Base-by-base conservation (phyloP, 2,113 vertebrate genomes). In the Boleophthalmus pectinirostris region DNA sequence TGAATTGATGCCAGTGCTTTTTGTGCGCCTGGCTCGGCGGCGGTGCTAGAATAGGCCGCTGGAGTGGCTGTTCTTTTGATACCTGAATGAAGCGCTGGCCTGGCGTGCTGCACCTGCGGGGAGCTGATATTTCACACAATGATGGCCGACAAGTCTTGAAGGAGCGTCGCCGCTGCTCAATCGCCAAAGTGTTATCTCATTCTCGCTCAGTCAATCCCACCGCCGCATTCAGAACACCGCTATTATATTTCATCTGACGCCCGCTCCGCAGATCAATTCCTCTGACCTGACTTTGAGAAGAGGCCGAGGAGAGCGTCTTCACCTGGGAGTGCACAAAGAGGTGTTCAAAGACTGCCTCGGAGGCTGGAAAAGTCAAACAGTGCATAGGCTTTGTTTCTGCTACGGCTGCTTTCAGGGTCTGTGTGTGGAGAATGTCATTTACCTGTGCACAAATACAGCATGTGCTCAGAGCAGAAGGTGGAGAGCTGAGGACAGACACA, bases 1-100 rank as follows among this genome's bases (percentile, higher is more conserved):
- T 88, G 83, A 87, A 91, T 90, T 88, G 85, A 88, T 86, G 85
- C 87, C 77, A 79, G 82, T 85, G 88, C 87, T 89, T 88, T 92
- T 89, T 90, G 80, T 88, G 78, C 81, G 70, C 13, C 56, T 24
- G 21, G 74, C 76, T 86, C 49, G 74, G 77, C 80, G 63, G 68
- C 21, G 53, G 71, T 73, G 86, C 80, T 83, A 83, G 86, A 90
- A 86, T 75, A 83, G 81, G 80, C 63, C 65, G 81, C 25, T 85
- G 80, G 21, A 24, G 66, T 78, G 68, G 80, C 51, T 73, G 79
- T 78, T 89, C 85, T 86, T 89, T 86, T 92, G 82, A 92, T 89
- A 88, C 72, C 75, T 87, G 82, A 87, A 82, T 86, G 85, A 84
- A 47, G 60, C 24, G 10, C 16, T 15, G 64, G 51, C 51, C 16